Base-by-base conservation (phyloP, 1,140 invertebrate genomes). In the Achatina immaculata region DNA sequence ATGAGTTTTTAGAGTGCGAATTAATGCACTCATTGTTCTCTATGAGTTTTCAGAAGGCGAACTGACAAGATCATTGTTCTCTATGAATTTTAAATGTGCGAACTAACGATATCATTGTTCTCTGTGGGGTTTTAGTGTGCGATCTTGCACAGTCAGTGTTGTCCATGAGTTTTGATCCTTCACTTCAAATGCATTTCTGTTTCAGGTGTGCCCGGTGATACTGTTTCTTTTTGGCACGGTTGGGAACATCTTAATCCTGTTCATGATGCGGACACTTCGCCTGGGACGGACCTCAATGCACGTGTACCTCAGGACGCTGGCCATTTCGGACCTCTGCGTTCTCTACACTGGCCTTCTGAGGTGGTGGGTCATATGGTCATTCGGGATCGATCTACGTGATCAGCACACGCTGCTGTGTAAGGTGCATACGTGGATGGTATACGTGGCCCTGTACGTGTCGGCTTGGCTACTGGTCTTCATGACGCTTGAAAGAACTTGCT, bases 391-490 rank as follows among this genome's bases (percentile, higher is more conserved):
- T 24, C 68, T 88, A 0, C 69, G 86, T 21, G 2, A 82, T 1
- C 36, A 81, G 21, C 65, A 80, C 21, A 38, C 48, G 11, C 19
- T 62, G 0, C 38, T 84, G 3, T 88, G 87, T 81, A 85, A 85
- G 72, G 16, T 85, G 0, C 81, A 85, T 21, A 74, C 78, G 0
- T 87, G 80, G 76, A 21, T 83, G 7, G 68, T 85, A 1, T 87
- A 87, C 74, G 68, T 80, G 21, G 19, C 73, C 0, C 40, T 77
- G 7, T 76, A 86, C 28, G 73, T 68, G 38, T 88, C 86, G 9
- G 48, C 85, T 0, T 88, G 86, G 85, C 68, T 85, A 1, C 71
- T 88, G 14, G 86, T 86, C 7, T 74, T 82, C 6, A 84, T 88
- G 66, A 87, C 87, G 1, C 42, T 78, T 14, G 86, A 88, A 48